Percentiles rank a stretch among this genome's conserved stretches.
Conservation (phyloP, 2,888 invertebrate species). For the Chalcis sispes region DNA sequence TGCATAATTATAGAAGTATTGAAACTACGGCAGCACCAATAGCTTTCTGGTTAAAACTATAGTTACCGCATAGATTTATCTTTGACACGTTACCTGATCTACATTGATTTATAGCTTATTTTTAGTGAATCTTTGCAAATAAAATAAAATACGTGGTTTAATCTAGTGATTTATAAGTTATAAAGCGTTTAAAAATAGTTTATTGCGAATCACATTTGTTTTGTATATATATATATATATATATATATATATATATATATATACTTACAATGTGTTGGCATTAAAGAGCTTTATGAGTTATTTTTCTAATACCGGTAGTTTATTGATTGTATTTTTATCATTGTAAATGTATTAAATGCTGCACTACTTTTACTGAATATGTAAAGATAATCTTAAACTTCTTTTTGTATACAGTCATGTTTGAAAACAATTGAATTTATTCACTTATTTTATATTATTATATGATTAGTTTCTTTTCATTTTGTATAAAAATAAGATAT, state of each 20-base stretch:
- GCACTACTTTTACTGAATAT: no score
- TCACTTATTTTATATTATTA: no score
- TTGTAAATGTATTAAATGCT: no score
- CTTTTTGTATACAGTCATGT: no score
- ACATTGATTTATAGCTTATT: neutral
- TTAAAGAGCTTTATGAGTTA: slow-evolving; percentile 11
- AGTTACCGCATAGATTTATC: slow-evolving; percentile 17
- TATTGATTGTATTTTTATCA: slow-evolving; percentile 16
- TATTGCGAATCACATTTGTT: slow-evolving; percentile 32
- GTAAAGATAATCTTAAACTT: neutral
- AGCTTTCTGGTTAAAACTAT: neutral
- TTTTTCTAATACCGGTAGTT: slow-evolving; percentile 5
- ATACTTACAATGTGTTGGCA: neutral
- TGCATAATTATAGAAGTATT: slow-evolving; percentile 6
- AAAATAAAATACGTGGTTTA: neutral
- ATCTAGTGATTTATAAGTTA: slow-evolving; percentile 7
- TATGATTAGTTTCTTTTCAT: no score
- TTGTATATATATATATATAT: slow-evolving; percentile 2
- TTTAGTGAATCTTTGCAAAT: slow-evolving; percentile 8
- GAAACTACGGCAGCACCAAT: slow-evolving; percentile 6
- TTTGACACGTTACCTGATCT: neutral
- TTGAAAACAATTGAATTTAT: no score
- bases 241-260: slow-evolving; percentile 7
- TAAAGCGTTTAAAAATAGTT: slow-evolving; percentile 21
- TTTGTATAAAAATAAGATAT: slow-evolving; percentile 11